Percentiles rank a stretch among this genome's conserved stretches.
These are phyloP conservation scores for Bacillus rossius DNA, from an alignment of 1,140 invertebrate species.

Conservation along the genomic window DNA sequence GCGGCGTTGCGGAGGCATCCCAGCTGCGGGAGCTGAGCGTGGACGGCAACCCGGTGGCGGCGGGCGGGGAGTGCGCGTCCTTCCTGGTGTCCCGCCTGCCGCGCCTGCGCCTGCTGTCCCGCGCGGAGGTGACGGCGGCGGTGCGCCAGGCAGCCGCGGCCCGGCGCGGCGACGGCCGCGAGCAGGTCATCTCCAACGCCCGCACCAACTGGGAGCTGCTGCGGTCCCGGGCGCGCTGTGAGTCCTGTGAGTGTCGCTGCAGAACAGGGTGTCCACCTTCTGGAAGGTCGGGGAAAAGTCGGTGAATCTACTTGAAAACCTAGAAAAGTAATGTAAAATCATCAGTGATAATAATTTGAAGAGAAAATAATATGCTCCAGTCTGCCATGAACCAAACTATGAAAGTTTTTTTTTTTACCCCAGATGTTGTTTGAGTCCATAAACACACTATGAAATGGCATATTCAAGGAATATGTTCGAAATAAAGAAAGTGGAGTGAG, in stretches of 20 bases:
- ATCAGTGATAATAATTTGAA: too few species aligned
- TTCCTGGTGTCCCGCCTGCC: conserved; percentile 74
- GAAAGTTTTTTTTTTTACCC: conserved; percentile 27
- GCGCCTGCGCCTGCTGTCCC: conserved; percentile 59
- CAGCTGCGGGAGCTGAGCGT: conserved; percentile 75
- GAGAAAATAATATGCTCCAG: too few species aligned
- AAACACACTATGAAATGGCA: too few species aligned
- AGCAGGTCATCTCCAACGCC: conserved; percentile 75
- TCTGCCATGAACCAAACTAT: too few species aligned
- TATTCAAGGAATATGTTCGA: too few species aligned
- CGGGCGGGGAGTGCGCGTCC: conserved; percentile 66
- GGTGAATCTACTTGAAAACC: too few species aligned
- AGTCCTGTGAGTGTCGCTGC: conserved; percentile 18
- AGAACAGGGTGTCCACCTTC: too few species aligned
- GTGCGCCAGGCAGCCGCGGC: conserved; percentile 64
- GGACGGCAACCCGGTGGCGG: conserved; percentile 77
- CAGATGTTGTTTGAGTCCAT: too few species aligned
- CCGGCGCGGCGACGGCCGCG: conserved; percentile 63
- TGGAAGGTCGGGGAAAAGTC: too few species aligned
- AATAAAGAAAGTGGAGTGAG: too few species aligned
- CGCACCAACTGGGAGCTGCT: conserved; percentile 75
- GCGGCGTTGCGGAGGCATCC: conserved; percentile 62
- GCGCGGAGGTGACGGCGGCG: conserved; percentile 64
- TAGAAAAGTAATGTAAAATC: too few species aligned
- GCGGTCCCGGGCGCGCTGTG: conserved; percentile 57